These are phyloP conservation scores for Prochilodus magdalenae DNA, from an alignment of 2,113 vertebrate genomes.

Conservation along the genomic window DNA sequence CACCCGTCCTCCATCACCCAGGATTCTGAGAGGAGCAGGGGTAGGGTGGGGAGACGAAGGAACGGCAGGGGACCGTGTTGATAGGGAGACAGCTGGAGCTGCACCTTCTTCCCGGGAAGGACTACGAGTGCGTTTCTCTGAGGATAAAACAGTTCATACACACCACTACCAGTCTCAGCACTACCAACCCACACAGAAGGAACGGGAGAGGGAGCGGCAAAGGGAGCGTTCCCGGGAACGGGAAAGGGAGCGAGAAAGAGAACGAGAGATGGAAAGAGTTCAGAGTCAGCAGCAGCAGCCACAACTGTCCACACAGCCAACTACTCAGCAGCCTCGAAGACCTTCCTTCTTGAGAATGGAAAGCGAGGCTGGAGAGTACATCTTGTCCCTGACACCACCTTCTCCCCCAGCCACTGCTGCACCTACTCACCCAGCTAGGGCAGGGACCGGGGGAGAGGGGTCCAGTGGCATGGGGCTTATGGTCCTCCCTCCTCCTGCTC, in stretches of 20 bases:
- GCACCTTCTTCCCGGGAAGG: conserved; percentile 74
- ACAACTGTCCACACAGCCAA: conserved; percentile 61
- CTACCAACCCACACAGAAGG: conserved; percentile 70
- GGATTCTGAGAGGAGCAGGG: conserved; percentile 70
- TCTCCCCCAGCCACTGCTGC: conserved; percentile 65
- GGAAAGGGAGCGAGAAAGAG: conserved; percentile 55
- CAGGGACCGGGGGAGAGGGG: conserved; percentile 49
- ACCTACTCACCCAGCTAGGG: conserved; percentile 54
- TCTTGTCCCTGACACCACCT: conserved; percentile 76
- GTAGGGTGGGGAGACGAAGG: conserved; percentile 65
- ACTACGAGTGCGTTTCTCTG: conserved; percentile 83
- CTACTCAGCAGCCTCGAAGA: conserved; percentile 62
- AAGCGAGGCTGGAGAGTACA: conserved; percentile 73
- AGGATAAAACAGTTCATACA: conserved; percentile 79
- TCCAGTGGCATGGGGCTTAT: conserved; percentile 78
- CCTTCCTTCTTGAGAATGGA: conserved; percentile 80
- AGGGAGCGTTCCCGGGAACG: conserved; percentile 57
- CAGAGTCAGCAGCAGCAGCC: conserved; percentile 60
- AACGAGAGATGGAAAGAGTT: conserved; percentile 67
- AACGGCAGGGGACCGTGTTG: conserved; percentile 46
- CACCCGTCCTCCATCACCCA: conserved; percentile 74
- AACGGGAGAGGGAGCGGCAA: conserved; percentile 58
- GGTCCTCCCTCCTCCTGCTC: conserved; percentile 88
- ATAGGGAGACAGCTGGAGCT: conserved; percentile 65
- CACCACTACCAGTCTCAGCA: conserved; percentile 78